Conservation (phyloP, 1,140 invertebrate species). For the Aphelenchoides besseyi region DNA sequence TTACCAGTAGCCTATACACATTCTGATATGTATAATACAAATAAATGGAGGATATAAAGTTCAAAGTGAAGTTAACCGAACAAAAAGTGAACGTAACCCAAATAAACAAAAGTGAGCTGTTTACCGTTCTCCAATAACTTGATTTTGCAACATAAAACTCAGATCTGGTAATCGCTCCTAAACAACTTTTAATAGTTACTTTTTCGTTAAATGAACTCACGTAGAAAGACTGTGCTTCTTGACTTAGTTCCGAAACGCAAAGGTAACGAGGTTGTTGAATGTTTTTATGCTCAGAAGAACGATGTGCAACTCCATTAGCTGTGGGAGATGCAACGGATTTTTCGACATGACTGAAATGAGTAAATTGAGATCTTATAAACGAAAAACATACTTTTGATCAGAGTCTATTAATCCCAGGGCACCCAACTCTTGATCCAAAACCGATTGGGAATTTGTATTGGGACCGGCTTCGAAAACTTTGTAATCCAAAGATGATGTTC, state of each 20-base stretch:
- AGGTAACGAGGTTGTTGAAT: not conserved
- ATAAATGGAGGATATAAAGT: not conserved
- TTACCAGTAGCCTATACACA: not conserved
- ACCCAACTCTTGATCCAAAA: slow-evolving; percentile 34
- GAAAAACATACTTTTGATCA: not conserved
- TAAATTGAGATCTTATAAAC: not conserved
- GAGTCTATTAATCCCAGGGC: slow-evolving; percentile 13
- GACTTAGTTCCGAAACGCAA: slow-evolving; percentile 26
- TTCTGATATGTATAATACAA: not conserved
- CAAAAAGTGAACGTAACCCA: slow-evolving; percentile 1
- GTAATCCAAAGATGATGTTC: slow-evolving; percentile 25
- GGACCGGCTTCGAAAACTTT: slow-evolving; percentile 31
- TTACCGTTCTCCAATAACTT: no score
- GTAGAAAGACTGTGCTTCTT: slow-evolving; percentile 35
- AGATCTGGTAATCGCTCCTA: slow-evolving; percentile 35
- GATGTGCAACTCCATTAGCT: not conserved
- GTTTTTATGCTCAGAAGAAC: not conserved
- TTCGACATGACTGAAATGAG: not conserved
- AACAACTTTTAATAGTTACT: no score
- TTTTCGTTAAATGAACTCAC: no score
- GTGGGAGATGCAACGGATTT: no score
- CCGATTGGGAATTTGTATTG: slow-evolving; percentile 21
- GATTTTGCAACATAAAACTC: slow-evolving; percentile 39
- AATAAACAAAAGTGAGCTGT: slow-evolving; percentile 42
- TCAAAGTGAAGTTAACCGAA: not conserved